Percentiles rank a stretch among this genome's conserved stretches.
phyloP scores from a whole-genome alignment of 2,888 invertebrate species.

The Xiphydria camelus region DNA sequence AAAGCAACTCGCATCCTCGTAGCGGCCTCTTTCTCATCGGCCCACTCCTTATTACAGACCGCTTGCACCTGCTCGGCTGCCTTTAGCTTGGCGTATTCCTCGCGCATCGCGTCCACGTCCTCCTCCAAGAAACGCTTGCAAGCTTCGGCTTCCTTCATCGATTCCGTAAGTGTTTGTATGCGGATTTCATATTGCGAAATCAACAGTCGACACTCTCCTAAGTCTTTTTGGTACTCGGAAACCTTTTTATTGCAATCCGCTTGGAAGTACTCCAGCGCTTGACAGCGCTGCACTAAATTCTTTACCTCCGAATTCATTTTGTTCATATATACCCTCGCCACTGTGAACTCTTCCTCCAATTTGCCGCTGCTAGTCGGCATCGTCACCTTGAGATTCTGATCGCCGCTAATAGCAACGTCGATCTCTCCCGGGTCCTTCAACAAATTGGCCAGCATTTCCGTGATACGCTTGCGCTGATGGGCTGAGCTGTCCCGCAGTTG shows the following conservation, averaged over 20 bases:
- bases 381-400: slow-evolving; percentile 61
- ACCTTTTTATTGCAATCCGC: slow-evolving; percentile 90
- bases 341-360: slow-evolving; percentile 98
- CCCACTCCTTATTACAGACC: slow-evolving; percentile 69
- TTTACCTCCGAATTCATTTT: slow-evolving; percentile 99
- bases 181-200: slow-evolving; percentile 97
- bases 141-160: slow-evolving; percentile 92
- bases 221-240: slow-evolving; percentile 87
- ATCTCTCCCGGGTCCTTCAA: slow-evolving; percentile 94
- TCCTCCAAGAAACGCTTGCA: slow-evolving; percentile 94
- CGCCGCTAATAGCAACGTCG: slow-evolving; percentile 86
- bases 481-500: slow-evolving; percentile 89
- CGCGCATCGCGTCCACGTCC: slow-evolving; percentile 87
- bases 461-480: slow-evolving; percentile 93
- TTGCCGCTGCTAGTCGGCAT: slow-evolving; percentile 77
- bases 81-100: slow-evolving; percentile 91
- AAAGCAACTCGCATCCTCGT: slow-evolving; percentile 86
- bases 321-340: slow-evolving; percentile 94
- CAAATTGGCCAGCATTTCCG: slow-evolving; percentile 91
- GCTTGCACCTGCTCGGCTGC: slow-evolving; percentile 71
- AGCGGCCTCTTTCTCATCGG: slow-evolving; percentile 88
- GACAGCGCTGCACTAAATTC: slow-evolving; percentile 88
- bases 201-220: slow-evolving; percentile 87
- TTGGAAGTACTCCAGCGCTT: slow-evolving; percentile 85
- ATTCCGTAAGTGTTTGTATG: slow-evolving; percentile 91